Base-by-base conservation (phyloP, 2,888 invertebrate species). In the Mythimna lalbum region DNA sequence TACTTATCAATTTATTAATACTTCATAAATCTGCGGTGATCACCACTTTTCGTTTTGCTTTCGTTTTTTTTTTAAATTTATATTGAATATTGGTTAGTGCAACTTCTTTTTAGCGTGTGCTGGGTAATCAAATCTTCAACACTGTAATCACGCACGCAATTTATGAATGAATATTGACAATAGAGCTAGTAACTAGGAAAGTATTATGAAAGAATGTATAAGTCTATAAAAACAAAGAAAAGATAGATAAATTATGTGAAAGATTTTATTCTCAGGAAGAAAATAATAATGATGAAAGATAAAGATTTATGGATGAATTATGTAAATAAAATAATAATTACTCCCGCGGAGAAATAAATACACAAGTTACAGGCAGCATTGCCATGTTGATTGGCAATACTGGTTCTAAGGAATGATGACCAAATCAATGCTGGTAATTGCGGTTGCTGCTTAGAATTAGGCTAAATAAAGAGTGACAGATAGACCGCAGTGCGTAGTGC, bases 1-100 rank as follows among this genome's bases (percentile, higher is more conserved):
- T 83, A 86, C 81, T 88, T 85, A 85, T 86, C 81, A 82, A 87
- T 86, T 82, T 83, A 79, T 81, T 82, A 78, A 87, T 88, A 80
- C 74, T 79, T 78, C 78, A 83, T 76, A 76, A 73, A 64, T 73
- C 63, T 78, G 60, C 49, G 59, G 67, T 73, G 56, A 49, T 61
- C 47, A 61, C 23, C 52, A 39, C 14, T 49, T 62, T 52, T 19
- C 57, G 19, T 62, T 59, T 73, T 47, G 50, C 69, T 83, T 74
- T 72, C 57, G 23, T 67, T 76, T 68, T 65, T 67, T 76, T 68
- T 65, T 63, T 27, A 31, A 36, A 73, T 61, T 55, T 53, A 50
- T 69, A 17, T 63, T 33, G n/a, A 27, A 27, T 43, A 23, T 79
- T 36, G 47, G 50, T 56, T 53, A 78, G 23, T 43, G 19, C 17